Base-by-base conservation (phyloP, 2,888 invertebrate genomes). In the Ditylenchus weischeri region DNA sequence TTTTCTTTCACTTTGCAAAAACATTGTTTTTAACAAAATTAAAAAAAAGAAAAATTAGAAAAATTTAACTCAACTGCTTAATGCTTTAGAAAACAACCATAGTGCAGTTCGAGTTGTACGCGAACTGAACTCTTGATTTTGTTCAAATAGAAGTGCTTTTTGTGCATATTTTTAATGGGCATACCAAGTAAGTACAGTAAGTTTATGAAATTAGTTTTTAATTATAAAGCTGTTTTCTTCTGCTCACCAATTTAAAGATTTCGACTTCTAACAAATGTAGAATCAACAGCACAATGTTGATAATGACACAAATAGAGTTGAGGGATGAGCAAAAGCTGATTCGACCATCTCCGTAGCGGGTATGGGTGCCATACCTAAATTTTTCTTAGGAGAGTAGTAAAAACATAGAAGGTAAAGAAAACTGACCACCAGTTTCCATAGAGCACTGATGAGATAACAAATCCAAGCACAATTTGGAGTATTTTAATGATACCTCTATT, bases 291-390 rank as follows among this genome's bases (percentile, higher is more conserved):
- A 59, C 59, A 36, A 59, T 59, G 43, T 59, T 59, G 11, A 59
- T 59, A n/a, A 59, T 59, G 59, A 59, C 38, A 19, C 21, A 21
- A 19, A 59, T 36, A 29, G 43, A 29, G 59, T 59, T 59, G 23
- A 59, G 43, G 13, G 38, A 35, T 15, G 38, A 36, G 29, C 19
- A 21, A 38, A 59, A 59, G 36, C 35, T 19, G 23, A 59, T 21
- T 21, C 59, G 23, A n/a, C 59, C 59, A 19, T 59, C 59, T 21
- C 38, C 35, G 35, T 38, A 59, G 35, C 66, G 66, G 15, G 23
- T 49, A 35, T 62, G 47, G 21, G 66, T 65, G n/a, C 68, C 70
- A 48, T 71, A 70, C 59, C 59, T 59, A 23, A 59, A 29, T 11
- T 29, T 6, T 3, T 10, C 2, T 21, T 54, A 11, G n/a, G 10